Evolutionary conservation across 2,888 invertebrate genomes (phyloP).

Genomic region (Meta bourneti): DNA sequence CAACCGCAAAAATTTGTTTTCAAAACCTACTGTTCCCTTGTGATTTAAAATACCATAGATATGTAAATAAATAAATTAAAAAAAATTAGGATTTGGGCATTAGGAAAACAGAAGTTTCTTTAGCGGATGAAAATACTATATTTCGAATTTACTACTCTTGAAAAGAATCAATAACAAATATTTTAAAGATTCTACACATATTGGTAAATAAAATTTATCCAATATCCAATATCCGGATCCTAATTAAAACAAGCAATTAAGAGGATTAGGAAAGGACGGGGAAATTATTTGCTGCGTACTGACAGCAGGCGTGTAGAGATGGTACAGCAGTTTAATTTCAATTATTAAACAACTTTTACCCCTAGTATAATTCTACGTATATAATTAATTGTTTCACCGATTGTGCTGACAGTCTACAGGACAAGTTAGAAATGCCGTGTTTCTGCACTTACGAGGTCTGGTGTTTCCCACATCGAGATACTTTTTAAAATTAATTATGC

Average conservation of each 20-base stretch:
- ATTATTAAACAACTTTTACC: neutral
- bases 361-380: neutral
- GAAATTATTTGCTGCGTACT: neutral
- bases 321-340: neutral
- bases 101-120: too few relatives aligned
- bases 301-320: neutral
- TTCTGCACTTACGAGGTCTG: too few relatives aligned
- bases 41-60: too few relatives aligned
- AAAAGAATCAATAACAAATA: too few relatives aligned
- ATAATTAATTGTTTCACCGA: conserved; percentile 36
- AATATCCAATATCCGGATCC: conserved; percentile 11
- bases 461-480: neutral
- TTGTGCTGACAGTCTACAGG: conserved; percentile 20
- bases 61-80: too few relatives aligned
- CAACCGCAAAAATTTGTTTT: too few relatives aligned
- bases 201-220: neutral
- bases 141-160: too few relatives aligned
- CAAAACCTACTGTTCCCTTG: too few relatives aligned
- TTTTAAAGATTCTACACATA: too few relatives aligned
- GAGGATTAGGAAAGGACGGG: conserved; percentile 40
- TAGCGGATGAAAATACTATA: too few relatives aligned
- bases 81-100: too few relatives aligned
- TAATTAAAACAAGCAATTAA: conserved; percentile 51
- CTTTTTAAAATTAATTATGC: conserved; percentile 48
- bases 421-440: conserved; percentile 2